Conservation (phyloP, 2,797 vertebrate species). For the Megalops cyprinoides region DNA sequence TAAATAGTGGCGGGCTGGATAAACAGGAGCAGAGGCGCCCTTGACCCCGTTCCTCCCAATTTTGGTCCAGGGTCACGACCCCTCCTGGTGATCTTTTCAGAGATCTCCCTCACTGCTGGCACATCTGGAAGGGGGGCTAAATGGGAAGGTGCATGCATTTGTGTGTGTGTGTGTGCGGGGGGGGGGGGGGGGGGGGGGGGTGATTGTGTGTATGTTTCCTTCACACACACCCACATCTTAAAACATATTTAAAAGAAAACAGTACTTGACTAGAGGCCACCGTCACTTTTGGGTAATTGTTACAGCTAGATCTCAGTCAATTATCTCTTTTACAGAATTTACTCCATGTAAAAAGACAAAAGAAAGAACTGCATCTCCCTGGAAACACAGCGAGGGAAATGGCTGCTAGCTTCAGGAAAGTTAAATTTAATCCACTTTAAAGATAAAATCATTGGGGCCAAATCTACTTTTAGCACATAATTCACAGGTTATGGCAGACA, state of each 20-base stretch:
- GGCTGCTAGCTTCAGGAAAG: not conserved
- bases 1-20: conserved; percentile 60
- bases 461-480: not conserved
- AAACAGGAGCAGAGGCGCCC: conserved; percentile 52
- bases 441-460: not conserved
- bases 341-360: not conserved
- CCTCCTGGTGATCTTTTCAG: conserved; percentile 54
- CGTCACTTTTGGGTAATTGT: too few relatives aligned
- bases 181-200: too few relatives aligned
- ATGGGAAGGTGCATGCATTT: not conserved
- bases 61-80: conserved; percentile 48
- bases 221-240: too few relatives aligned
- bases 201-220: not conserved
- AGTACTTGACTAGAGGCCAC: too few relatives aligned
- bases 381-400: not conserved
- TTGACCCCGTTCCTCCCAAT: conserved; percentile 54
- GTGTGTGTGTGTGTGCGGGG: conserved; percentile 27
- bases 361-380: not conserved
- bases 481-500: not conserved
- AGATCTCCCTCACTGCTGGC: conserved; percentile 32
- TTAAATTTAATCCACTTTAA: conserved; percentile 8
- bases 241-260: too few relatives aligned
- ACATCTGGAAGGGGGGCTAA: not conserved
- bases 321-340: not conserved
- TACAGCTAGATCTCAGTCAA: not conserved